These are phyloP conservation scores for Muscina levida DNA, from an alignment of 2,888 invertebrate species.

Conservation along the genomic window DNA sequence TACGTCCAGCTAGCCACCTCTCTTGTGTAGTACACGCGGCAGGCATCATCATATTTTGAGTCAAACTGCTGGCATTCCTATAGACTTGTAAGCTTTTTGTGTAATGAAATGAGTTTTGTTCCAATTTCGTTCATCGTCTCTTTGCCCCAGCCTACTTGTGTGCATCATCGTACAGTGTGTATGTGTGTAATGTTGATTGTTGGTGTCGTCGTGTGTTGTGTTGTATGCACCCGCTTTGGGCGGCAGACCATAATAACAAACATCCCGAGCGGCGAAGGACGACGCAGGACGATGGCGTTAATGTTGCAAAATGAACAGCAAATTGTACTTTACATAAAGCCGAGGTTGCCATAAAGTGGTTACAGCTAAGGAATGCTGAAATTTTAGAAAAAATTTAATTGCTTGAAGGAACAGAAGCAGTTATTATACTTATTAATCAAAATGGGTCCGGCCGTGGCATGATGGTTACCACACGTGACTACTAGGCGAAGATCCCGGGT, in stretches of 20 bases:
- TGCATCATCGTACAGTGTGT: too few species aligned
- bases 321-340: constrained; percentile 39
- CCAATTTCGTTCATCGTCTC: constrained; percentile 29
- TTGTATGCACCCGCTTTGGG: not conserved
- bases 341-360: not conserved
- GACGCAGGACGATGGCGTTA: constrained; percentile 44
- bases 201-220: constrained; percentile 34
- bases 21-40: not conserved
- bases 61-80: constrained; percentile 39
- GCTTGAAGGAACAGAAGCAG: too few species aligned
- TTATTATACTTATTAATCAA: too few species aligned
- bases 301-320: constrained; percentile 59
- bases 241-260: constrained; percentile 17
- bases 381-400: too few species aligned
- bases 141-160: constrained; percentile 24
- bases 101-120: constrained; percentile 62
- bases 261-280: not conserved
- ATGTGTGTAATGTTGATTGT: constrained; percentile 55
- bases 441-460: too few species aligned
- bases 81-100: constrained; percentile 63
- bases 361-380: too few species aligned
- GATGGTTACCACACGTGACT: too few species aligned
- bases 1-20: constrained; percentile 10
- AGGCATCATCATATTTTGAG: constrained; percentile 43
- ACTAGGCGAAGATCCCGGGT: too few species aligned